Evolutionary conservation across 2,888 invertebrate species (phyloP).

Genomic region (Halictus ligatus): DNA sequence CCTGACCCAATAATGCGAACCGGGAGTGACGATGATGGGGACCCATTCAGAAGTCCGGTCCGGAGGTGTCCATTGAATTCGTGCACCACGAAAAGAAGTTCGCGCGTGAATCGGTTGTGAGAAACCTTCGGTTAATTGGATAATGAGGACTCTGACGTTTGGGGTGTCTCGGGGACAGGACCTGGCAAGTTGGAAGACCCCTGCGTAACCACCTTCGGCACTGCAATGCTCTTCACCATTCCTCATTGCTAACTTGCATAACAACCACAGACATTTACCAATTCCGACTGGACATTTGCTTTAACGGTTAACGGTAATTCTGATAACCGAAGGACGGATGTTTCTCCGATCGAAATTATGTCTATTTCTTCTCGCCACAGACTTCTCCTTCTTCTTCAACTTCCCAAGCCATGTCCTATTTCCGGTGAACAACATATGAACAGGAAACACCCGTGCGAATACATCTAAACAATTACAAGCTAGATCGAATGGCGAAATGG

Average conservation of each 20-base stretch:
- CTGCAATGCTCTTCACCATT: not conserved
- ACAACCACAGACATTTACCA: not conserved
- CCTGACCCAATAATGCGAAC: conserved; percentile 62
- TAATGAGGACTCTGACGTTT: conserved; percentile 2
- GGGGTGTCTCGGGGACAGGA: not conserved
- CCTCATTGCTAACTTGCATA: not conserved
- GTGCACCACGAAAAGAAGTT: not conserved
- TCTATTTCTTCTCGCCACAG: not conserved
- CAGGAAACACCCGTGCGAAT: not conserved
- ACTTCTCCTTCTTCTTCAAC: not conserved
- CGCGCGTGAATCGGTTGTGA: not conserved
- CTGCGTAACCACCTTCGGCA: not conserved
- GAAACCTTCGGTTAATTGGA: not conserved
- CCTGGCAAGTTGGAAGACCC: not conserved
- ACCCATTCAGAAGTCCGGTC: not conserved
- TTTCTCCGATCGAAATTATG: not conserved
- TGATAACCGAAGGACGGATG: not conserved
- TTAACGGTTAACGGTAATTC: not conserved
- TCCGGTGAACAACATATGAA: not conserved
- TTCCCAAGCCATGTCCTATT: not conserved
- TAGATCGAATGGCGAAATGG: not conserved
- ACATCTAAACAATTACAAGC: conserved; percentile 1
- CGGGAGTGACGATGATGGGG: conserved; percentile 40
- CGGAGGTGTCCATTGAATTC: not conserved
- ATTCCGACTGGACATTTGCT: no score